Percentiles rank a stretch among this genome's conserved stretches.
Conservation (phyloP, 1,140 invertebrate genomes). For the Melitaea cinxia region DNA sequence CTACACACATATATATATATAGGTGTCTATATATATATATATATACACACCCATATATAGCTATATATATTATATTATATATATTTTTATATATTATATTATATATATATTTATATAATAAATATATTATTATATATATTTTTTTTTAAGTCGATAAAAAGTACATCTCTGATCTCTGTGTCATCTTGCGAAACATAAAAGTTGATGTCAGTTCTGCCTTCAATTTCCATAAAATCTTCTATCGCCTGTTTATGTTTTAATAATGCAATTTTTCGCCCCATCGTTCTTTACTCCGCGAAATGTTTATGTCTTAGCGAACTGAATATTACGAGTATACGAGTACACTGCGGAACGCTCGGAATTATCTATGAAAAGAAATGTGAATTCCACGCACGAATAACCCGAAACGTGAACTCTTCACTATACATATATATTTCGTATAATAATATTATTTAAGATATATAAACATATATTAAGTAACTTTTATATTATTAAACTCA, state of each 20-base stretch:
- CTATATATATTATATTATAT: no score
- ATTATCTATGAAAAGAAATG: constrained; percentile 37
- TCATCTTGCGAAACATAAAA: background rate
- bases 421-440: background rate
- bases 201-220: background rate
- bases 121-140: no score
- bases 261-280: constrained; percentile 39
- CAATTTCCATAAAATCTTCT: constrained; percentile 15
- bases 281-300: constrained; percentile 14
- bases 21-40: no score
- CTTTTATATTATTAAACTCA: no score
- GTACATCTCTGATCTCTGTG: no score
- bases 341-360: constrained; percentile 24
- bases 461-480: no score
- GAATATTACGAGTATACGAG: constrained; percentile 31
- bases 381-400: constrained; percentile 27
- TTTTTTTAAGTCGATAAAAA: no score
- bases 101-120: no score
- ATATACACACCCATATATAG: no score
- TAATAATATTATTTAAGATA: no score
- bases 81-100: no score
- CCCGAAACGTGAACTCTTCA: constrained; percentile 10
- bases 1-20: no score
- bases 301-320: constrained; percentile 29
- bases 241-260: constrained; percentile 37